A percentile compares a stretch with the other conserved stretches of the same genome.
phyloP scores from a whole-genome alignment of 2,797 vertebrate species.

The Eutrigla gurnardus region DNA sequence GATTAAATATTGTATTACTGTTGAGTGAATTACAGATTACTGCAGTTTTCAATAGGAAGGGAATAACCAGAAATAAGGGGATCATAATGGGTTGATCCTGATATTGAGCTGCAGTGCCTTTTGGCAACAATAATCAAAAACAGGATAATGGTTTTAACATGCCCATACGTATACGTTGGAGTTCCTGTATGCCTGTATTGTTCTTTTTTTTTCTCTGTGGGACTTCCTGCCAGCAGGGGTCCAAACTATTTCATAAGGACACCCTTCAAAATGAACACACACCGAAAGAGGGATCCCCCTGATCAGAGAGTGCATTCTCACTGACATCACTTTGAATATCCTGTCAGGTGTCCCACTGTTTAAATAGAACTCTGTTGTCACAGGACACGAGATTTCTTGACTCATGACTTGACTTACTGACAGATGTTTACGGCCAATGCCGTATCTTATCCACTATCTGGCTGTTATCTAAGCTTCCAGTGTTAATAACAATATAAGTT shows the following conservation, averaged over 20 bases:
- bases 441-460: constrained; percentile 35
- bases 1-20: background rate
- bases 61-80: background rate
- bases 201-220: constrained; percentile 17
- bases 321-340: background rate
- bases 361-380: background rate
- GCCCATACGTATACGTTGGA: constrained; percentile 15
- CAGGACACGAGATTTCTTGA: background rate
- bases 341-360: background rate
- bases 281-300: background rate
- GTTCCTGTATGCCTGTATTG: constrained; percentile 16
- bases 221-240: constrained; percentile 34
- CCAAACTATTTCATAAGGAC: constrained; percentile 4
- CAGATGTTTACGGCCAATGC: background rate
- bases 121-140: constrained; percentile 29
- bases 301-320: background rate
- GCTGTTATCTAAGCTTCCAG: constrained; percentile 32
- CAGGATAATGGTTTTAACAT: constrained; percentile 15
- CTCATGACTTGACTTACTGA: no score
- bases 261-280: background rate
- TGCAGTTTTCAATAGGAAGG: background rate
- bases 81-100: background rate
- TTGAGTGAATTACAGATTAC: background rate
- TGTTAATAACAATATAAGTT: constrained; percentile 20
- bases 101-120: constrained; percentile 3